A percentile compares a stretch with the other conserved stretches of the same genome.
Evolutionary conservation across 2,888 invertebrate genomes (phyloP).

Genomic region (Euplagia quadripunctaria): DNA sequence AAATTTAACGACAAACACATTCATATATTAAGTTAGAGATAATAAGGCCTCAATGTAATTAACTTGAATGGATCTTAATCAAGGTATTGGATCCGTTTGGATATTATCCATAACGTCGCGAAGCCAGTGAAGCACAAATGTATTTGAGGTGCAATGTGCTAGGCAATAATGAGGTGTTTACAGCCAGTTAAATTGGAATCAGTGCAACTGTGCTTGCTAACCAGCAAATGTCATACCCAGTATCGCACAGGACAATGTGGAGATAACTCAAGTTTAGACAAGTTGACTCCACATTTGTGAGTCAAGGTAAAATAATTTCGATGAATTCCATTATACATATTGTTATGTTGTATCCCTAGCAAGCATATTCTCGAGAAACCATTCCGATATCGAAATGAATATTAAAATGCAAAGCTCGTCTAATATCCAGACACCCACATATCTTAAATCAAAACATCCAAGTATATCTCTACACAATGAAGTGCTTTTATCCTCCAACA

Average conservation of each 20-base stretch:
- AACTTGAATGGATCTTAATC: conserved; percentile 8
- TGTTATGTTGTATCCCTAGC: too few relatives aligned
- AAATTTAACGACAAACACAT: not conserved
- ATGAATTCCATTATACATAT: too few relatives aligned
- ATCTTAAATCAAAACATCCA: conserved; percentile 22
- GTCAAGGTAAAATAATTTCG: too few relatives aligned
- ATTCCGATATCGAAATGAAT: not conserved
- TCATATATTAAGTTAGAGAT: not conserved
- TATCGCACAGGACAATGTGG: too few relatives aligned
- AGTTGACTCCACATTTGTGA: too few relatives aligned
- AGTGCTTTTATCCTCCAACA: conserved; percentile 31
- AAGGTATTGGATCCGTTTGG: conserved; percentile 9
- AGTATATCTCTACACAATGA: conserved; percentile 16
- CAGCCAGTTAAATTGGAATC: not conserved
- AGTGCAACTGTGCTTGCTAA: not conserved
- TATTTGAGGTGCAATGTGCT: not conserved
- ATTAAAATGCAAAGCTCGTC: not conserved
- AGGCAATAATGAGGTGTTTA: not conserved
- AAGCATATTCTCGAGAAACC: too few relatives aligned
- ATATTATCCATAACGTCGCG: conserved; percentile 8
- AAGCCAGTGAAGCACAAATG: conserved; percentile 7
- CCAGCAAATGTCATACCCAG: not conserved
- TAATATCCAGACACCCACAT: conserved; percentile 11
- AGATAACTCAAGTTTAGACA: too few relatives aligned
- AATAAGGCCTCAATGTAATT: conserved; percentile 8